A percentile compares a stretch with the other conserved stretches of the same genome.
Evolutionary conservation across 30 jellyfish, hydroid and myxozoan species (phyloP).

Genomic region (Catostylus mosaicus): DNA sequence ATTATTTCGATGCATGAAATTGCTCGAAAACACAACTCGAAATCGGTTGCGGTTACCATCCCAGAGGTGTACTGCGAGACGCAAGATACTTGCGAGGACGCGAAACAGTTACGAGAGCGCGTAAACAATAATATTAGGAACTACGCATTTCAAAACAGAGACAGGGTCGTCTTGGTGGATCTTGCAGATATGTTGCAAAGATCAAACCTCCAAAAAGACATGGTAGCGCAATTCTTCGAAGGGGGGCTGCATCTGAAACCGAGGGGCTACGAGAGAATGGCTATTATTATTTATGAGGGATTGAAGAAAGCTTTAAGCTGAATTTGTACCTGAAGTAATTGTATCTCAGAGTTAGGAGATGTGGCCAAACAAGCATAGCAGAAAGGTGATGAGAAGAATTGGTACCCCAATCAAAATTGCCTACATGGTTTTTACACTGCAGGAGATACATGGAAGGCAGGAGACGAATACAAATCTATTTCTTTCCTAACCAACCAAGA

Average conservation of each 20-base stretch:
- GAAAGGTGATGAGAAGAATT: too few relatives aligned
- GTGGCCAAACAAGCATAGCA: too few relatives aligned
- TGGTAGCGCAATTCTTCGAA: constrained; percentile 93
- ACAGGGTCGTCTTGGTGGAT: constrained; percentile 79
- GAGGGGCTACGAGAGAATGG: constrained; percentile 96
- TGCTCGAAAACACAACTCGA: constrained; percentile 82
- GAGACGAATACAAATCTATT: too few relatives aligned
- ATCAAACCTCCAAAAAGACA: constrained; percentile 57
- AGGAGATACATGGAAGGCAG: too few relatives aligned
- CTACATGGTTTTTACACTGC: too few relatives aligned
- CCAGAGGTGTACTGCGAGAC: constrained; percentile 94
- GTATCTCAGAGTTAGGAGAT: too few relatives aligned
- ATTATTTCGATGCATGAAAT: constrained; percentile 79
- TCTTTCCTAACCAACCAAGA: too few relatives aligned
- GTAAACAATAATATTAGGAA: constrained; percentile 76
- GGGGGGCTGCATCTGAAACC: constrained; percentile 97
- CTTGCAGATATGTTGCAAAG: constrained; percentile 86
- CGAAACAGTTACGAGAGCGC: constrained; percentile 82
- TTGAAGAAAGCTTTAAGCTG: constrained; percentile 68
- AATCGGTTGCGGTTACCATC: constrained; percentile 90
- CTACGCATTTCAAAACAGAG: constrained; percentile 74
- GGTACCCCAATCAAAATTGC: too few relatives aligned
- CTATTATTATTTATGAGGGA: constrained; percentile 76
- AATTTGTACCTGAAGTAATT: not conserved
- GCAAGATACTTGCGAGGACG: constrained; percentile 86